Conservation (phyloP, 2,113 vertebrate genomes). For the Redunca redunca region DNA sequence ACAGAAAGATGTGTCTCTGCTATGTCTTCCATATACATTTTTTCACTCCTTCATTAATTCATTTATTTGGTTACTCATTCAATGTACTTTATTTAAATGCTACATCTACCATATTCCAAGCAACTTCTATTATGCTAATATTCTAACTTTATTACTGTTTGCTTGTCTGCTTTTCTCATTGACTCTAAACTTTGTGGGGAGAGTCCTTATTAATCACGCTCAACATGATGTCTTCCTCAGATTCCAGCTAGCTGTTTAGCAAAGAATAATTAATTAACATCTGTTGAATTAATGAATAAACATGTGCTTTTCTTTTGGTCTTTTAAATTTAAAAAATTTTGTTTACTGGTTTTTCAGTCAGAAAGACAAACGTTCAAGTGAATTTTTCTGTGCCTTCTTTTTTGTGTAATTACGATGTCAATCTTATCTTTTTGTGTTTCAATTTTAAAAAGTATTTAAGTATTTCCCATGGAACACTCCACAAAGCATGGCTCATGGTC, state of each 20-base stretch:
- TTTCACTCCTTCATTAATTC: neutral
- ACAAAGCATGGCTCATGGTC: neutral
- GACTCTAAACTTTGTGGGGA: neutral
- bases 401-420: neutral
- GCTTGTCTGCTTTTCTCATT: neutral
- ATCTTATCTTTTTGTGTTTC: neutral
- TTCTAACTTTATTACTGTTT: neutral
- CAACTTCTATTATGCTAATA: neutral
- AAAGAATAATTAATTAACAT: neutral
- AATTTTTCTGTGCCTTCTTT: neutral
- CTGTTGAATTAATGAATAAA: neutral
- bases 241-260: neutral
- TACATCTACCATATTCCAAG: neutral
- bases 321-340: neutral
- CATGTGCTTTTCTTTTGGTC: neutral
- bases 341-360: neutral
- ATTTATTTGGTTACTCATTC: neutral
- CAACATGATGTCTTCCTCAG: neutral
- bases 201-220: neutral
- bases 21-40: neutral
- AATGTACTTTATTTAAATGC: neutral
- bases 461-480: neutral
- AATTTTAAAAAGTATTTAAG: neutral
- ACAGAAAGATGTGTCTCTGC: neutral
- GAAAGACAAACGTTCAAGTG: neutral